phyloP scores from a whole-genome alignment of 2,888 invertebrate genomes.

The Deilephila porcellus region DNA sequence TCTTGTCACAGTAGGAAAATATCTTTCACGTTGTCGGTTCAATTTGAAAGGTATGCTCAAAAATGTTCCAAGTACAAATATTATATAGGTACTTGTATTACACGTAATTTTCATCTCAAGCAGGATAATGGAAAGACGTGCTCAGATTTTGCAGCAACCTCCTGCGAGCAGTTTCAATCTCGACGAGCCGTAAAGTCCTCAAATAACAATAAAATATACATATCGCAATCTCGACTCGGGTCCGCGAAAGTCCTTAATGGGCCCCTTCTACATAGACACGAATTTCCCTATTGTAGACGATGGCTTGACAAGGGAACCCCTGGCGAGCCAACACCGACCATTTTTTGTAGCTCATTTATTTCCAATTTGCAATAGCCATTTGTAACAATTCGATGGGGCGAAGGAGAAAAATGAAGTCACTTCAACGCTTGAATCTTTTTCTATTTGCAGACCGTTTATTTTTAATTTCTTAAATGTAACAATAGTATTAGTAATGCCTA shows the following conservation, averaged over 20 bases:
- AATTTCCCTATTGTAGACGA: constrained; percentile 55
- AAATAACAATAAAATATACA: constrained; percentile 56
- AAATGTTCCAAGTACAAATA: too few species aligned
- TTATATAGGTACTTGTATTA: too few species aligned
- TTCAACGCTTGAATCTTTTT: constrained; percentile 39
- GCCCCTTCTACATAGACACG: constrained; percentile 52
- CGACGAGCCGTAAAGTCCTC: constrained; percentile 38
- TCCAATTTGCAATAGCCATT: constrained; percentile 66
- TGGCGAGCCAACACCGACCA: constrained; percentile 47
- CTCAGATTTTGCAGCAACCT: constrained; percentile 33
- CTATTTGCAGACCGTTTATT: neutral
- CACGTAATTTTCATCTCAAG: neutral
- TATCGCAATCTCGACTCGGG: constrained; percentile 46
- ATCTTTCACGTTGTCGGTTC: too few species aligned
- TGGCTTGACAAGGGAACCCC: constrained; percentile 51
- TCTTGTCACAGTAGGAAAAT: too few species aligned
- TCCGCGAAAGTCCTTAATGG: constrained; percentile 51
- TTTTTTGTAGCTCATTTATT: constrained; percentile 67
- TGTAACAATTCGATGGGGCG: constrained; percentile 56
- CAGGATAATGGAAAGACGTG: constrained; percentile 25
- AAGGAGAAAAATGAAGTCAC: constrained; percentile 46
- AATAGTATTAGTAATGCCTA: neutral
- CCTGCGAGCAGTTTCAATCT: constrained; percentile 34
- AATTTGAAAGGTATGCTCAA: too few species aligned
- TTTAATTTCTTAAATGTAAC: neutral